A percentile compares a stretch with the other conserved stretches of the same genome.
phyloP scores from a whole-genome alignment of 2,797 vertebrate species.

The Tamandua tetradactyla region DNA sequence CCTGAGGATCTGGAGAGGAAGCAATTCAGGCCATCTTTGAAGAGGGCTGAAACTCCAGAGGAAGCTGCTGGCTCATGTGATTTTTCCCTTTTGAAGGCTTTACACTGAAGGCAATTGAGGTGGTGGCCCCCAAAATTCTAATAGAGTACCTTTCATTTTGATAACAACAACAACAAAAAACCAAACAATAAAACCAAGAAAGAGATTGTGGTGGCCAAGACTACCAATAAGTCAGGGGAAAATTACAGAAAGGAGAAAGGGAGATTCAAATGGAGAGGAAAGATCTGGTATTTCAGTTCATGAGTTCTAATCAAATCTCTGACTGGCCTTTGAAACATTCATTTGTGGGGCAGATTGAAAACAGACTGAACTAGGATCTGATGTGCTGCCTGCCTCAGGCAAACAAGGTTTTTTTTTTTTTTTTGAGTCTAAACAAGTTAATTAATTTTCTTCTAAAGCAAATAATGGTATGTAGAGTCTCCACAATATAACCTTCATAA shows the following conservation, averaged over 20 bases:
- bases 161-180: not conserved
- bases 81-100: not conserved
- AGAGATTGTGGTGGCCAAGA: not conserved
- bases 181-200: not conserved
- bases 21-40: not conserved
- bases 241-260: not conserved
- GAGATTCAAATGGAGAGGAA: not conserved
- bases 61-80: not conserved
- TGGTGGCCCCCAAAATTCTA: not conserved
- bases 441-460: slow-evolving; percentile 23
- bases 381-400: not conserved
- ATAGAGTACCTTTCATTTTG: not conserved
- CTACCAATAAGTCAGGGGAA: not conserved
- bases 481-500: not conserved
- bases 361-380: not conserved
- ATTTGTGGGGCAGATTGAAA: not conserved
- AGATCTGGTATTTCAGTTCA: not conserved
- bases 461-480: not conserved
- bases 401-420: not conserved
- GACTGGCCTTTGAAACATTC: not conserved
- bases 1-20: not conserved
- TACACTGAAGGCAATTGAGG: not conserved
- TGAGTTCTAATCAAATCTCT: not conserved
- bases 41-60: not conserved
- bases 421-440: not conserved